Conservation (phyloP, 2,797 vertebrate genomes). For the Mareca penelope region DNA sequence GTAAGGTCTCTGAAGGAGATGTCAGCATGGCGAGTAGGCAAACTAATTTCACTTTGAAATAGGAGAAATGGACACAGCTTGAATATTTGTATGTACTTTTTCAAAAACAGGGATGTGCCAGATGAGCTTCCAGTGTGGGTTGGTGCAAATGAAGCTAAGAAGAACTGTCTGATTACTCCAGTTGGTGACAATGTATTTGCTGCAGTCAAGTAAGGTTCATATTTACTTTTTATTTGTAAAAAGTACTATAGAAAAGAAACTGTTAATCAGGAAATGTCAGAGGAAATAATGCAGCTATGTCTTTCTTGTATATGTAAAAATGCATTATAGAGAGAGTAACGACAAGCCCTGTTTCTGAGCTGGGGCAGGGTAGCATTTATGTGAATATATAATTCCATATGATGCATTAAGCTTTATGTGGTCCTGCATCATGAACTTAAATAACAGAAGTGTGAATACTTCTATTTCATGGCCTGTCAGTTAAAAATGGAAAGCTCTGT, state of each 20-base stretch:
- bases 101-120: constrained; percentile 85
- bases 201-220: constrained; percentile 88
- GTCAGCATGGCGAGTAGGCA: not conserved
- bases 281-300: not conserved
- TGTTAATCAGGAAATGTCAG: not conserved
- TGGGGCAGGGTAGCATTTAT: not conserved
- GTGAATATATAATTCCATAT: not conserved
- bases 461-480: not conserved
- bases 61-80: not conserved
- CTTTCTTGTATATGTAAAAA: not conserved
- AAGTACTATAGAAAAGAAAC: not conserved
- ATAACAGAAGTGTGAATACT: not conserved
- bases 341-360: not conserved
- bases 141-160: constrained; percentile 91
- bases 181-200: constrained; percentile 94
- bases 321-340: not conserved
- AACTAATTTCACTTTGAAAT: not conserved
- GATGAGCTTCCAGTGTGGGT: constrained; percentile 90
- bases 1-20: not conserved
- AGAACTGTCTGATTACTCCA: constrained; percentile 86
- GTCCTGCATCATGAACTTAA: not conserved
- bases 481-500: not conserved
- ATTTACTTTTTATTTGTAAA: not conserved
- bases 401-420: not conserved
- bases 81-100: constrained; percentile 13